A percentile compares a stretch with the other conserved stretches of the same genome.
Conservation (phyloP, 2,797 vertebrate species). For the Hoplostethus atlanticus region DNA sequence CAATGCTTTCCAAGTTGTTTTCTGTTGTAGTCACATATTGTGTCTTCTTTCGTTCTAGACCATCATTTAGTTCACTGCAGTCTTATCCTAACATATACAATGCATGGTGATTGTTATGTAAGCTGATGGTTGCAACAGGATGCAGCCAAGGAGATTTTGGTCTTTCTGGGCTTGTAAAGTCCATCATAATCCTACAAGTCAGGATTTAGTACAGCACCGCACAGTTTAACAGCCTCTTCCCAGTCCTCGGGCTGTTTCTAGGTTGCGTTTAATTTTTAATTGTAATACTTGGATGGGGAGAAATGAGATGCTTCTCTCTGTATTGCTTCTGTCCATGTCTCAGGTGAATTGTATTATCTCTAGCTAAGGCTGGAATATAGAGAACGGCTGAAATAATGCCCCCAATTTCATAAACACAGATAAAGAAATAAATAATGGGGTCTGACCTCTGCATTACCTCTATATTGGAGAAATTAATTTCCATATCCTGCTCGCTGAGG, state of each 20-base stretch:
- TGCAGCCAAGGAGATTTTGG: neutral
- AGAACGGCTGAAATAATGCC: neutral
- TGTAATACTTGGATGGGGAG: neutral
- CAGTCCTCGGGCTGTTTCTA: neutral
- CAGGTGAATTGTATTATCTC: slow-evolving; percentile 6
- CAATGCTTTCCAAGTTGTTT: neutral
- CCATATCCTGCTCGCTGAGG: slow-evolving; percentile 44
- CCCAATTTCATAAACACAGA: slow-evolving; percentile 27
- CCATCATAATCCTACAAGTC: neutral
- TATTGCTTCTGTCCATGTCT: neutral
- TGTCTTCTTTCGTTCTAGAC: neutral
- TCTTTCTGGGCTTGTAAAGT: neutral
- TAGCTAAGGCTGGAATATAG: neutral
- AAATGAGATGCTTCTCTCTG: neutral
- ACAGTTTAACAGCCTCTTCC: neutral
- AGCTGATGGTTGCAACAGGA: neutral
- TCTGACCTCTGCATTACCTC: slow-evolving; percentile 41
- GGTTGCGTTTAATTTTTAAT: slow-evolving; percentile 1
- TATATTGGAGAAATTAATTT: slow-evolving; percentile 54
- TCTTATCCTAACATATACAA: neutral
- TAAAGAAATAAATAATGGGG: slow-evolving; percentile 38
- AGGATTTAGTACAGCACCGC: neutral
- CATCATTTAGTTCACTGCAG: slow-evolving; percentile 11
- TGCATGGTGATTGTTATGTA: neutral
- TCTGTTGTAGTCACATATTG: too few relatives aligned